Conservation (phyloP, 2,797 vertebrate genomes). For the Pseudochirops corinnae region DNA sequence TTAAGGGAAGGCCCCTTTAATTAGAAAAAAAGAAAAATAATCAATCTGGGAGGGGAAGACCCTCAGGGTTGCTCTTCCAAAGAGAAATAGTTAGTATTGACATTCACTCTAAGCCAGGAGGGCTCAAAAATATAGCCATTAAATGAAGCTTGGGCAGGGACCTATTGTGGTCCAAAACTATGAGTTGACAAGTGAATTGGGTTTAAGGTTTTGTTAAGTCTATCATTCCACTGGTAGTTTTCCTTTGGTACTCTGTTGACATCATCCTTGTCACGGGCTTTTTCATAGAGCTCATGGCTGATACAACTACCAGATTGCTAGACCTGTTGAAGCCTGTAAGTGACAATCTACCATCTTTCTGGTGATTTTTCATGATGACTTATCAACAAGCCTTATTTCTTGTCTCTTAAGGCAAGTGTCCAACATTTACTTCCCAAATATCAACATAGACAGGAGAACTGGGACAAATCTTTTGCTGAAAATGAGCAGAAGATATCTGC, state of each 20-base stretch:
- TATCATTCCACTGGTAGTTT: rapidly evolving
- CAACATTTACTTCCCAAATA: conserved; percentile 8
- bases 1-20: too few species aligned
- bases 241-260: background rate
- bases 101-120: too few species aligned
- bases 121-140: too few species aligned
- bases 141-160: too few species aligned
- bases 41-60: too few species aligned
- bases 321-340: background rate
- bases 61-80: too few species aligned
- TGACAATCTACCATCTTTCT: conserved; percentile 41
- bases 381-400: background rate
- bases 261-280: background rate
- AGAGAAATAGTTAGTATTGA: too few species aligned
- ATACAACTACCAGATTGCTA: background rate
- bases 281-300: background rate
- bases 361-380: background rate
- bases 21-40: too few species aligned
- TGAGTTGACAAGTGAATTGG: too few species aligned
- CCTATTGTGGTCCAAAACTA: too few species aligned
- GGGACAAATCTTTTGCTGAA: conserved; percentile 34
- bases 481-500: conserved; percentile 16
- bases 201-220: background rate
- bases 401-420: conserved; percentile 27
- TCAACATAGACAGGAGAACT: background rate